Conservation (phyloP, 2,888 invertebrate genomes). For the Temnothorax rugatulus region DNA sequence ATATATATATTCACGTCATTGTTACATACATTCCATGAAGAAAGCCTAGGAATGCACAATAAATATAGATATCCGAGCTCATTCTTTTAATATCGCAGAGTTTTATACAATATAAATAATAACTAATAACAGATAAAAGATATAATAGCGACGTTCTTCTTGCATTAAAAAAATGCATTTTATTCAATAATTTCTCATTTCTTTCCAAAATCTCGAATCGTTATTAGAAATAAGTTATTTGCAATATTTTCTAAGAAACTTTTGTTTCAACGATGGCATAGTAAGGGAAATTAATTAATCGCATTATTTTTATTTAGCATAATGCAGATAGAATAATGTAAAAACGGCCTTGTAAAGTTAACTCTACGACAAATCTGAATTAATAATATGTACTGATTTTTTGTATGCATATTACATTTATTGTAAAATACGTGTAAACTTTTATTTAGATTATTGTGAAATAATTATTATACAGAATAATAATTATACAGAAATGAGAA, state of each 20-base stretch:
- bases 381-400: neutral
- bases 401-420: neutral
- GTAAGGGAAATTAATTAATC: conserved; percentile 13
- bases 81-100: conserved; percentile 33
- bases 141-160: neutral
- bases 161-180: conserved; percentile 10
- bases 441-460: conserved; percentile 15
- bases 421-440: neutral
- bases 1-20: neutral
- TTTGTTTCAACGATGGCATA: neutral
- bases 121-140: neutral
- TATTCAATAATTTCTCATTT: conserved; percentile 5
- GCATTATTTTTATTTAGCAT: neutral
- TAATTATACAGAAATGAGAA: conserved; percentile 14
- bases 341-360: conserved; percentile 28
- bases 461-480: conserved; percentile 22
- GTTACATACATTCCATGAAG: conserved; percentile 22
- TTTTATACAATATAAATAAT: conserved; percentile 31
- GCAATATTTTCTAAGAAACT: neutral
- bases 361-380: neutral
- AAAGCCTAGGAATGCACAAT: neutral
- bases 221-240: conserved; percentile 4
- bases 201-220: neutral
- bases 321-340: neutral
- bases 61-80: neutral